phyloP scores from a whole-genome alignment of 2,888 invertebrate species.

The Mythimna ferrago region DNA sequence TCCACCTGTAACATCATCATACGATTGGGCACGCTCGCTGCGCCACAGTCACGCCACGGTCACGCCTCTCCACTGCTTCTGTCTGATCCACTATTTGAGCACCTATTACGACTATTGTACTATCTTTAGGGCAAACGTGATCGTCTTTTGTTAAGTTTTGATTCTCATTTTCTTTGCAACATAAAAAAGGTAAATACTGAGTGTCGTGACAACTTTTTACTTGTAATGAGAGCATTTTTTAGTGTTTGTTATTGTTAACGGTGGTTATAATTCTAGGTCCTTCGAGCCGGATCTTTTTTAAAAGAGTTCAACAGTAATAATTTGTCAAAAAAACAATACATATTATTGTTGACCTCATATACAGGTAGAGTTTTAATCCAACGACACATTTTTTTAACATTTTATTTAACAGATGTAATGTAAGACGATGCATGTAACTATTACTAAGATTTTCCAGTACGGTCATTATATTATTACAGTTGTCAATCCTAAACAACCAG shows the following conservation, averaged over 20 bases:
- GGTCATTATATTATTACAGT: background rate
- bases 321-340: too few species aligned
- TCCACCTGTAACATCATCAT: conserved; percentile 50
- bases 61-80: conserved; percentile 25
- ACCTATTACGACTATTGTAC: conserved; percentile 56
- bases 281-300: background rate
- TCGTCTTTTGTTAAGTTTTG: conserved; percentile 21
- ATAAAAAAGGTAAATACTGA: conserved; percentile 44
- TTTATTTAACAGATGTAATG: background rate
- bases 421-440: background rate
- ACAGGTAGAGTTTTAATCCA: too few species aligned
- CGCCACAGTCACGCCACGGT: conserved; percentile 24
- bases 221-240: conserved; percentile 1
- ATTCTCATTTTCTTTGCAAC: conserved; percentile 8
- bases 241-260: background rate
- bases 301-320: too few species aligned
- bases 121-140: conserved; percentile 17
- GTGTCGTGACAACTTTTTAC: conserved; percentile 22
- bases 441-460: background rate
- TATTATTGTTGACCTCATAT: too few species aligned
- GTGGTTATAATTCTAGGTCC: background rate
- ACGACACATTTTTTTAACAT: too few species aligned
- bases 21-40: conserved; percentile 49
- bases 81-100: conserved; percentile 27
- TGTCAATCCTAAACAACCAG: background rate